phyloP scores from a whole-genome alignment of 2,888 invertebrate species.

The Phyto melanocephala region DNA sequence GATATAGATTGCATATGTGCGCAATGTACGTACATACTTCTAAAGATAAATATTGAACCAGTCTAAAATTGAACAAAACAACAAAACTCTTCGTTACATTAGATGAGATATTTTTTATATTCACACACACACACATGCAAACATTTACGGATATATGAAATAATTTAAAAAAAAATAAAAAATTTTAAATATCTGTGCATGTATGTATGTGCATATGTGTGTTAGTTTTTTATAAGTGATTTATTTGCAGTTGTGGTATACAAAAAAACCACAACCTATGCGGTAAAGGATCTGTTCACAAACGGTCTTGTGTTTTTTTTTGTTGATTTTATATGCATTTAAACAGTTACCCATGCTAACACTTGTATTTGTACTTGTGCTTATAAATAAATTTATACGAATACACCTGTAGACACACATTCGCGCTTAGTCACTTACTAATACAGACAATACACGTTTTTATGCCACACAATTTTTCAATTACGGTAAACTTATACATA shows the following conservation, averaged over 20 bases:
- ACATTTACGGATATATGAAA: background rate
- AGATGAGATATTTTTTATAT: background rate
- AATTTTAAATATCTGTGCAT: background rate
- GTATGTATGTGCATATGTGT: background rate
- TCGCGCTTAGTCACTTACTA: background rate
- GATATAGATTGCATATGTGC: background rate
- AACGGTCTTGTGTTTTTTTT: conserved; percentile 6
- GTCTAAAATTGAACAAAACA: conserved; percentile 31
- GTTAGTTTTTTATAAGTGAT: conserved; percentile 43
- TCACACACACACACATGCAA: background rate
- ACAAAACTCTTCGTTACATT: background rate
- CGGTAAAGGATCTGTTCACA: conserved; percentile 36
- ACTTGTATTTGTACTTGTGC: background rate
- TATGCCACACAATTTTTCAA: conserved; percentile 61
- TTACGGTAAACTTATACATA: conserved; percentile 41
- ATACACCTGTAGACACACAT: background rate
- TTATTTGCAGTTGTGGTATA: conserved; percentile 56
- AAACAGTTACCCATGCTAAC: conserved; percentile 5
- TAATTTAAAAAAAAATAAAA: background rate
- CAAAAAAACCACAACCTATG: conserved; percentile 43
- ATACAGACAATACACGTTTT: conserved; percentile 44
- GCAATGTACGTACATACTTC: background rate
- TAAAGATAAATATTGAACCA: conserved; percentile 42
- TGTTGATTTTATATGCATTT: conserved; percentile 26
- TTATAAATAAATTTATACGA: background rate